A percentile compares a stretch with the other conserved stretches of the same genome.
Evolutionary conservation across 2,113 vertebrate genomes (phyloP).

Genomic region (Oriolus oriolus): DNA sequence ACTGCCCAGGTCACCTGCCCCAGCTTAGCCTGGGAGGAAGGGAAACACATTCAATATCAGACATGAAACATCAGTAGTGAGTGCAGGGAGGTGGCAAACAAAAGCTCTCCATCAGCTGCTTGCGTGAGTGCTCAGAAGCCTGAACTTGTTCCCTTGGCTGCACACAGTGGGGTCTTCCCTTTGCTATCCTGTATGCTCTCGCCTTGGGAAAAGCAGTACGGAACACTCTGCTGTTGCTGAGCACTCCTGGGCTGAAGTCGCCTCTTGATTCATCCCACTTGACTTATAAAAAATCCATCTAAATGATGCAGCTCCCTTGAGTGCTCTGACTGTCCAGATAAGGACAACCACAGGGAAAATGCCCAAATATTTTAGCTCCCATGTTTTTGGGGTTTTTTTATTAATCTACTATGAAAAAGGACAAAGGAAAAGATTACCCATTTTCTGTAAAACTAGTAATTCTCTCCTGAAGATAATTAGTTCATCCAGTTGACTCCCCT

Average conservation of each 20-base stretch:
- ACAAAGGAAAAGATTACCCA: neutral
- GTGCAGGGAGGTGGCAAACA: neutral
- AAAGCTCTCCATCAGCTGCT: neutral
- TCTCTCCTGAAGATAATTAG: neutral
- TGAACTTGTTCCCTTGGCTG: neutral
- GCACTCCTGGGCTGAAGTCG: neutral
- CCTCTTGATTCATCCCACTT: neutral
- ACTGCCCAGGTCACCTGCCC: accelerated
- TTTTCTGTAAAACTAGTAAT: neutral
- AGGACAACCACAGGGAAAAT: neutral
- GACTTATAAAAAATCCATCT: neutral
- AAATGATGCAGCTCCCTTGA: neutral
- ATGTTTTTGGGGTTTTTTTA: accelerated
- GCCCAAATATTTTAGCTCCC: neutral
- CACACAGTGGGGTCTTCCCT: accelerated
- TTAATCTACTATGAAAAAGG: neutral
- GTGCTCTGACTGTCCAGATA: neutral
- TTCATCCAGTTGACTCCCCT: neutral
- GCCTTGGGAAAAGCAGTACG: neutral
- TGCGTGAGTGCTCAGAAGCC: accelerated
- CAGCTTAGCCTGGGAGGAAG: neutral
- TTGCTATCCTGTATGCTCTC: accelerated
- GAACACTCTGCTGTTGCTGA: neutral
- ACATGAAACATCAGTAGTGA: neutral
- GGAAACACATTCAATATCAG: neutral